phyloP scores from a whole-genome alignment of 2,113 vertebrate species.

The Spilogale gracilis region DNA sequence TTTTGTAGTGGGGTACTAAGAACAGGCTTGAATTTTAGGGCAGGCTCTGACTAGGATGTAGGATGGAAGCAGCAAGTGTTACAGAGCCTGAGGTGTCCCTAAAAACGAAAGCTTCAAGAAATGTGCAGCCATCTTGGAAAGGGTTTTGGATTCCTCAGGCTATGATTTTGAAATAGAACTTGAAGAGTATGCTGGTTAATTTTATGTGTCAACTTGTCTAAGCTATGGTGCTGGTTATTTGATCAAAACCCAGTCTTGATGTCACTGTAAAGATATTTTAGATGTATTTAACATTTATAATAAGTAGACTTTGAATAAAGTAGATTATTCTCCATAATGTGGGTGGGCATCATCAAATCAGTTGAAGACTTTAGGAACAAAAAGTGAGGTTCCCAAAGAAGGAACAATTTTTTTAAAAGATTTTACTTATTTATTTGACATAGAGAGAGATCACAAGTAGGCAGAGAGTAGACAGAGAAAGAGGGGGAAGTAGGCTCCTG shows the following conservation, averaged over 20 bases:
- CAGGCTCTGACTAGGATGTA: neutral
- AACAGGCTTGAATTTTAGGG: neutral
- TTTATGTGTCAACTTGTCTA: neutral
- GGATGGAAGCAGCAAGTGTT: neutral
- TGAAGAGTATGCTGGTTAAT: neutral
- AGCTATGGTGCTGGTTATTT: neutral
- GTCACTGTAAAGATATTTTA: neutral
- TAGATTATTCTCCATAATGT: neutral
- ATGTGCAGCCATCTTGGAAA: neutral
- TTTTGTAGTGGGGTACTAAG: neutral
- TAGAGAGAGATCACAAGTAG: too few relatives aligned
- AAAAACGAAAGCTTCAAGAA: neutral
- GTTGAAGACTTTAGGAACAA: neutral
- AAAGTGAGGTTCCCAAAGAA: neutral
- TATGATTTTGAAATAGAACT: neutral
- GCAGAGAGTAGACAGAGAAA: too few relatives aligned
- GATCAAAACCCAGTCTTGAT: neutral
- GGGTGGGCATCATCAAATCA: neutral
- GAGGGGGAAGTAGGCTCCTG: too few relatives aligned
- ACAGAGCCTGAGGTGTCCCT: neutral
- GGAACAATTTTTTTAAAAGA: neutral
- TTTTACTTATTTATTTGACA: too few relatives aligned
- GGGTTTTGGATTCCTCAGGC: neutral
- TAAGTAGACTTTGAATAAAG: constrained; percentile 46
- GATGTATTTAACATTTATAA: constrained; percentile 16